Base-by-base conservation (phyloP, 2,113 vertebrate genomes). In the Sebastes fasciatus region DNA sequence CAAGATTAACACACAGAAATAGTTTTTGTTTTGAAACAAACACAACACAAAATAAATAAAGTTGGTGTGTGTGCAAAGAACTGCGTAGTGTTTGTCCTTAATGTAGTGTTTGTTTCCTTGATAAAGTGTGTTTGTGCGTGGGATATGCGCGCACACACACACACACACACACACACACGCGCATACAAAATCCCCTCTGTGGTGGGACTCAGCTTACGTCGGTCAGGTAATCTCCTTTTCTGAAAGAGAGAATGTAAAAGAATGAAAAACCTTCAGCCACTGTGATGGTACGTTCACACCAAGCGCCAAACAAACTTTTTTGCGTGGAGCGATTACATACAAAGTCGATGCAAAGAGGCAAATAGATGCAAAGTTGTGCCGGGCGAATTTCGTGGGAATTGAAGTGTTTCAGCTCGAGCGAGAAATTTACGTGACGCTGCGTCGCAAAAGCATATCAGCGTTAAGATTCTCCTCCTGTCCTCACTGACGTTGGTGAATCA, bases 1-100 rank as follows among this genome's bases (percentile, higher is more conserved):
- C 11, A 75, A 34, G 19, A 80, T 65, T 67, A 68, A 63, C 74
- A 70, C 76, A 79, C 64, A 66, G 46, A 82, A 55, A 83, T 75
- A 77, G 43, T 72, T 49, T 60, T 64, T 74, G 63, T 86, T 88
- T 88, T 79, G 46, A 74, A 70, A 91, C 64, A 62, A 89, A 81
- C 72, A 84, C 57, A 86, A 65, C 34, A 85, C 54, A 80, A 91
- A 92, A 92, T 92, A 93, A 93, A 94, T 93, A 91, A 87, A 51
- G 46, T 87, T 83, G 54, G 54, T 89, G 91, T 92, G 91, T 89
- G 91, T 91, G 90, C 89, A 91, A 92, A 92, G 73, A 87, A 75
- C n/a, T 74, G 82, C 85, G 23, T 26, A 72, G 73, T 85, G 52
- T 88, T 77, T 55, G 58, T 83, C 83, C 76, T 82, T 82, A 34